Percentiles rank a stretch among this genome's conserved stretches.
Conservation (phyloP, 2,113 vertebrate genomes). For the Pituophis catenifer region DNA sequence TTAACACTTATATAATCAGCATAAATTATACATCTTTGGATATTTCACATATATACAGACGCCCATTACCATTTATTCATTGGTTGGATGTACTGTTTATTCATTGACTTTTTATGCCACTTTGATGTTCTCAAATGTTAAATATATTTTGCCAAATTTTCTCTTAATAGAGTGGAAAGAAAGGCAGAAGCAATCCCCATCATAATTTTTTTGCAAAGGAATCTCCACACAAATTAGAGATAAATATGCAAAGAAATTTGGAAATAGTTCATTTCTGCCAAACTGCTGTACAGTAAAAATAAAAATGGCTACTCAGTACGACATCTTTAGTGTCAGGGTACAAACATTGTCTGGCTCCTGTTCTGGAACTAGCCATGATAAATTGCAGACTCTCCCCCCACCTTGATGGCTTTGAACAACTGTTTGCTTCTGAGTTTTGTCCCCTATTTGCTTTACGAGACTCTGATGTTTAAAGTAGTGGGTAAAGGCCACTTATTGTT, state of each 20-base stretch:
- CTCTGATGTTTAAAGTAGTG: neutral
- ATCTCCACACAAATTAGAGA: neutral
- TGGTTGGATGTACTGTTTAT: neutral
- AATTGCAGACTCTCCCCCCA: neutral
- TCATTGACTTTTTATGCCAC: neutral
- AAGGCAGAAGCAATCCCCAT: constrained; percentile 7
- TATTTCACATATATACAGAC: neutral
- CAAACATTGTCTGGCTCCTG: neutral
- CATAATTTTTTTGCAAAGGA: neutral
- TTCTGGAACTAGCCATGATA: neutral
- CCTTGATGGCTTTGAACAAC: neutral
- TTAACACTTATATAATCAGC: neutral
- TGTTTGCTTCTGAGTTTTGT: neutral
- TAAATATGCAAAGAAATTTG: neutral
- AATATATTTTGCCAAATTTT: neutral
- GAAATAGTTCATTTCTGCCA: neutral
- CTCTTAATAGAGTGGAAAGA: neutral
- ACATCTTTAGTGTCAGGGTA: neutral
- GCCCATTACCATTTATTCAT: neutral
- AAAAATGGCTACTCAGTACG: neutral
- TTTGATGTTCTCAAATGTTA: neutral
- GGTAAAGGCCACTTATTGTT: constrained; percentile 25
- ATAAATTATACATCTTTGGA: neutral
- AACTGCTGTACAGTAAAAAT: neutral
- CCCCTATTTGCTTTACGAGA: neutral